These are phyloP conservation scores for Ceratosolen fusciceps DNA, from an alignment of 1,140 invertebrate species.

Conservation along the genomic window DNA sequence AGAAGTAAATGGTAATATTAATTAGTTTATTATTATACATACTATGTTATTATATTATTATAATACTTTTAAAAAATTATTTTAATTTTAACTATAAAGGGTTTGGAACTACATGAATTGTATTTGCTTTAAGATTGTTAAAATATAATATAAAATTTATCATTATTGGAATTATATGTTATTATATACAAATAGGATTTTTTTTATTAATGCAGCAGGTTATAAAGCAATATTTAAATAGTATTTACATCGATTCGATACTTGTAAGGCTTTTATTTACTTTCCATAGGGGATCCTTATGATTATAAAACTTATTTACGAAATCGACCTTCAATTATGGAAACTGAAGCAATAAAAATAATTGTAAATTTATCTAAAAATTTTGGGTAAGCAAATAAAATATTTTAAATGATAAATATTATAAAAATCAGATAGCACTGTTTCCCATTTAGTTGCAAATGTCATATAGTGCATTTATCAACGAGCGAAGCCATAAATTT, in stretches of 20 bases:
- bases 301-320: conserved; percentile 77
- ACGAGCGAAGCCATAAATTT: conserved; percentile 73
- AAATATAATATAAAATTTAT: too few species aligned
- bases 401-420: neutral
- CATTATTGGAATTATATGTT: too few species aligned
- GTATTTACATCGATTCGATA: too few species aligned
- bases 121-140: too few species aligned
- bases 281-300: conserved; percentile 66
- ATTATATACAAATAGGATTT: too few species aligned
- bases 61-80: too few species aligned
- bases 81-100: neutral
- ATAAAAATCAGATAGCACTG: neutral
- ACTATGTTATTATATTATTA: neutral
- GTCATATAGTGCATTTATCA: conserved; percentile 83
- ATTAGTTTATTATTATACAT: neutral
- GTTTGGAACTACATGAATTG: neutral
- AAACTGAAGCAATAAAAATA: conserved; percentile 76
- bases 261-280: neutral
- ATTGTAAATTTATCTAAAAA: conserved; percentile 73
- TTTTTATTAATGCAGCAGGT: too few species aligned
- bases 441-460: conserved; percentile 70
- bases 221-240: too few species aligned
- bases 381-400: conserved; percentile 71
- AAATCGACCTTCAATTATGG: conserved; percentile 78
- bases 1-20: conserved; percentile 14